phyloP scores from a whole-genome alignment of 2,113 vertebrate genomes.

The Amazona vittata region DNA sequence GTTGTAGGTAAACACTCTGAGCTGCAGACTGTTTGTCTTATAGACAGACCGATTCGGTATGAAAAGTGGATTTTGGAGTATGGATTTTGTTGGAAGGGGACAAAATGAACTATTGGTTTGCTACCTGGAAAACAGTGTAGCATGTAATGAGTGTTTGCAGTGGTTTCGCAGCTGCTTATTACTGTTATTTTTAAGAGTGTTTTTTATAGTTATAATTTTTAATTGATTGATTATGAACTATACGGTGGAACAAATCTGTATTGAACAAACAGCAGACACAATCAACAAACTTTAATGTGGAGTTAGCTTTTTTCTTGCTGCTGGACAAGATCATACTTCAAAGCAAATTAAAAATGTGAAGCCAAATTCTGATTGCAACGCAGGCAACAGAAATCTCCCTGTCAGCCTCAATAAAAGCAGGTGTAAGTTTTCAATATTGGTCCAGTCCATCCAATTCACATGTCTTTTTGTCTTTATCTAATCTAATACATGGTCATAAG shows the following conservation, averaged over 20 bases:
- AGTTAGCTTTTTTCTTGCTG: neutral
- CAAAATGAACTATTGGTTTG: conserved; percentile 38
- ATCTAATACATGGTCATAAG: conserved; percentile 56
- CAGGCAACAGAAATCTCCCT: conserved; percentile 39
- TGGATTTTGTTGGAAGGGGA: conserved; percentile 9
- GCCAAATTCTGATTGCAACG: conserved; percentile 23
- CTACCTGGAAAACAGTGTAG: conserved; percentile 4
- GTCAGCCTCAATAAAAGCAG: conserved; percentile 55
- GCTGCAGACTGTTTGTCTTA: conserved; percentile 33
- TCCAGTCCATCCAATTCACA: conserved; percentile 44
- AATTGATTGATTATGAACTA: neutral
- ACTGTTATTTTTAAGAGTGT: neutral
- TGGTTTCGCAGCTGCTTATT: neutral
- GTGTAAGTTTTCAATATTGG: conserved; percentile 33
- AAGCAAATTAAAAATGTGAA: conserved; percentile 56
- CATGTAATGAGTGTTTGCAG: neutral
- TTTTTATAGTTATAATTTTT: neutral
- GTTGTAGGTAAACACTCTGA: conserved; percentile 6
- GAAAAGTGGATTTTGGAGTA: conserved; percentile 41
- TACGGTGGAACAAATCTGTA: neutral
- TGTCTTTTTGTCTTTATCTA: conserved; percentile 61
- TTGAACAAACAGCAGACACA: neutral
- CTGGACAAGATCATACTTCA: conserved; percentile 54
- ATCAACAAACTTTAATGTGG: conserved; percentile 41
- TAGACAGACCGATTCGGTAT: conserved; percentile 11